Percentiles rank a stretch among this genome's conserved stretches.
phyloP scores from a whole-genome alignment of 2,888 invertebrate species.

The Gerris lacustris region DNA sequence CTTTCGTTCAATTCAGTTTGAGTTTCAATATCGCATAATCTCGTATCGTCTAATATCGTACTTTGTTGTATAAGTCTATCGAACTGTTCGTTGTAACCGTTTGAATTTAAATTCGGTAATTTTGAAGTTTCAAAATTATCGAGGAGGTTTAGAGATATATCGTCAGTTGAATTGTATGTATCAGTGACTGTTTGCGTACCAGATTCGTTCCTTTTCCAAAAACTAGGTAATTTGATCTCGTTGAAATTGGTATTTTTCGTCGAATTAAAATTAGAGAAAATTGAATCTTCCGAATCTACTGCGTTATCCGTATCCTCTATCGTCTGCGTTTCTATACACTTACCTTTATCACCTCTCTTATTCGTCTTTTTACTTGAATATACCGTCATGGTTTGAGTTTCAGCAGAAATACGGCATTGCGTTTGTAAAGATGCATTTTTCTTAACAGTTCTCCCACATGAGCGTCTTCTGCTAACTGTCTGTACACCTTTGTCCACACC shows the following conservation, averaged over 20 bases:
- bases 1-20: constrained; percentile 43
- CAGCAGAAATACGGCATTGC: constrained; percentile 35
- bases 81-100: constrained; percentile 10
- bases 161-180: background rate
- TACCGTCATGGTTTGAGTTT: constrained; percentile 38
- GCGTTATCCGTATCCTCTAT: constrained; percentile 9
- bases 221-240: constrained; percentile 10
- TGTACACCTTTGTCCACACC: constrained; percentile 26
- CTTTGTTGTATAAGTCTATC: constrained; percentile 21
- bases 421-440: constrained; percentile 34
- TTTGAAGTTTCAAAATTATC: background rate
- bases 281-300: background rate
- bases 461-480: constrained; percentile 11
- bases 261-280: constrained; percentile 6
- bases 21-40: constrained; percentile 44
- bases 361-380: constrained; percentile 15
- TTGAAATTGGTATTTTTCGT: constrained; percentile 12
- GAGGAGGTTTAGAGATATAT: background rate
- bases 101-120: too few relatives aligned
- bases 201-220: background rate
- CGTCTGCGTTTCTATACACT: constrained; percentile 24
- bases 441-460: constrained; percentile 25
- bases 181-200: background rate
- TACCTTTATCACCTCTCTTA: constrained; percentile 14
- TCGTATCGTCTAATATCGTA: constrained; percentile 19